Conservation (phyloP, 2,113 vertebrate genomes). For the Scomber scombrus region DNA sequence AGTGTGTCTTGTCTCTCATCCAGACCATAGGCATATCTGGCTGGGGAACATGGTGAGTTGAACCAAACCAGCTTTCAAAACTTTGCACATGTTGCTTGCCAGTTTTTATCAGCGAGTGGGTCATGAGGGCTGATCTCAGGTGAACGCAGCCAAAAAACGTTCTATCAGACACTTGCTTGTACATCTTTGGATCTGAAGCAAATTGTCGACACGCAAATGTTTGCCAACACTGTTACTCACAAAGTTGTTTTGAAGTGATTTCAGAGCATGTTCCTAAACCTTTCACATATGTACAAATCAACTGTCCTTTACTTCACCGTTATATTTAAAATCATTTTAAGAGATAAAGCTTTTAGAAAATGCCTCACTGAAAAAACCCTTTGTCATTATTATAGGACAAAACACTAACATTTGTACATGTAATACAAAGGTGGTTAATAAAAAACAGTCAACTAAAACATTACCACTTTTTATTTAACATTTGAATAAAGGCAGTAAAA, state of each 20-base stretch:
- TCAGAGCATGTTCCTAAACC: neutral
- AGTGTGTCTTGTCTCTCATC: slow-evolving; percentile 89
- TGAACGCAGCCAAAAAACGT: too few species aligned
- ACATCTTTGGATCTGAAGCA: too few species aligned
- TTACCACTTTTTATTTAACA: too few species aligned
- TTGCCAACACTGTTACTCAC: too few species aligned
- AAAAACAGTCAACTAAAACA: too few species aligned
- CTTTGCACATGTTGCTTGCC: neutral
- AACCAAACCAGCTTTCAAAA: slow-evolving; percentile 16
- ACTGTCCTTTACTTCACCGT: neutral
- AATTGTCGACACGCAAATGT: too few species aligned
- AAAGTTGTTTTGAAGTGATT: too few species aligned
- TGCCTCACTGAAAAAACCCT: too few species aligned
- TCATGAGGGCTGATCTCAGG: slow-evolving; percentile 12
- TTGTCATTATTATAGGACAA: too few species aligned
- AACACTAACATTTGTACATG: too few species aligned
- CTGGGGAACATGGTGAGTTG: slow-evolving; percentile 94
- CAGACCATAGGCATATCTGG: slow-evolving; percentile 89
- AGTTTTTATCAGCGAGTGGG: neutral
- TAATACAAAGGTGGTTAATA: too few species aligned
- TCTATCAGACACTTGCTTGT: neutral
- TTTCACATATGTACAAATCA: neutral
- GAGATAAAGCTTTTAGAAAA: neutral
- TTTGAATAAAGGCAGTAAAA: too few species aligned
- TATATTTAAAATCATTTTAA: neutral